Evolutionary conservation across 2,797 vertebrate genomes (phyloP), one percentile per base, ranked within the genome.

Genomic region (Fringilla coelebs): DNA sequence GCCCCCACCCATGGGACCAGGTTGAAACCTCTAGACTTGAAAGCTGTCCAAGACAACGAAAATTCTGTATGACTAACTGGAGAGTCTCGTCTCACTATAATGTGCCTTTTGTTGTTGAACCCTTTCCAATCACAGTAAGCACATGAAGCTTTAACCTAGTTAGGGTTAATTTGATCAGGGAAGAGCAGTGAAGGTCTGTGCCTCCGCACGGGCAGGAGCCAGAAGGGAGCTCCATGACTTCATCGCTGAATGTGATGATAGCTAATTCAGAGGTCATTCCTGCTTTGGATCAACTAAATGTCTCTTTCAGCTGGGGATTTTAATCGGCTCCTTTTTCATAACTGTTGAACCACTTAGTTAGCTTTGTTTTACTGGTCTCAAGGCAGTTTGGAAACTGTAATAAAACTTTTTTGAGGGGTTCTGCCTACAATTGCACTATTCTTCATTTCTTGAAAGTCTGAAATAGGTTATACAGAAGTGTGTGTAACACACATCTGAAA

Each of bases 281-380:
- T 97, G 93, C 89, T 95, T 94, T 92, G 93, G 89, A 93, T 97
- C 96, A 90, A 92, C 87, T 87, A 94, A 96, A 96, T 95, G 92
- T 85, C 78, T 98, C 96, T 96, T 97, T 97, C 97, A 97, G 96
- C 94, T 97, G 97, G 96, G 83, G 75, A 95, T 94, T 97, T 96
- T 83, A 95, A 75, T 97, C 81, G 17, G 95, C 94, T 84, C 63
- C 89, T 97, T 96, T 96, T 97, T 97, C 94, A 82, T 94, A 93
- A 96, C 96, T 97, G 97, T 66, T 97, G 93, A 97, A 97, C 90
- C 96, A 94, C 95, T 97, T 97, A 95, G 90, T 95, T 94, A 97
- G 93, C 95, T 96, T 82, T 89, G 65, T 62, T 96, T 97, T 95
- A 97, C 94, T 93, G 90, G 89, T 96, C 96, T 97, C 93, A 26